Evolutionary conservation across 2,797 vertebrate species (phyloP).

Genomic region (Sardinella longiceps): DNA sequence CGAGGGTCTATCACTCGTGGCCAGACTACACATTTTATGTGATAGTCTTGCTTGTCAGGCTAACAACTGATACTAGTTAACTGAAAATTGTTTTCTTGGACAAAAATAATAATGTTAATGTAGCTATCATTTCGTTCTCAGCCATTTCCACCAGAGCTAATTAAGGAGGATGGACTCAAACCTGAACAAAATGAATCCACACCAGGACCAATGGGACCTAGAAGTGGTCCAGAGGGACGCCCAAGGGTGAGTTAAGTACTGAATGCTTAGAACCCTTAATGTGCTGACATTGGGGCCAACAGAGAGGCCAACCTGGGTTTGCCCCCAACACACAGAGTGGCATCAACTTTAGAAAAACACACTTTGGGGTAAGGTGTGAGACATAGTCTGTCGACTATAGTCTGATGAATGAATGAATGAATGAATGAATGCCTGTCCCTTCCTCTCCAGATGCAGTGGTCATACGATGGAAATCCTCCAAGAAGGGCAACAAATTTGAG

Average conservation of each 20-base stretch:
- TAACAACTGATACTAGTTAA: too few relatives aligned
- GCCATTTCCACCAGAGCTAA: neutral
- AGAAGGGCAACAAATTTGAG: neutral
- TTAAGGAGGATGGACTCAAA: neutral
- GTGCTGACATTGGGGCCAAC: neutral
- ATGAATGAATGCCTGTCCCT: neutral
- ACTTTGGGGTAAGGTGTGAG: neutral
- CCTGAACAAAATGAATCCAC: neutral
- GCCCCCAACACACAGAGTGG: neutral
- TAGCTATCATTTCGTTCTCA: neutral
- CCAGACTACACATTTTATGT: too few relatives aligned
- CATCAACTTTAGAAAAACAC: neutral
- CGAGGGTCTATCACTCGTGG: too few relatives aligned
- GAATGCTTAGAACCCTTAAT: neutral
- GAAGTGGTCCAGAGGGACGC: too few relatives aligned
- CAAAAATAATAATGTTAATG: too few relatives aligned
- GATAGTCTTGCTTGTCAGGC: too few relatives aligned
- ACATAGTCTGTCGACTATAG: neutral
- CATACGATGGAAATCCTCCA: neutral
- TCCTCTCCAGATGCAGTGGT: neutral
- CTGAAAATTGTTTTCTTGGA: too few relatives aligned
- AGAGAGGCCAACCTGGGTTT: neutral
- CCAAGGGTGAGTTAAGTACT: neutral
- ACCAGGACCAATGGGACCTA: neutral
- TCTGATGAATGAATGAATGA: constrained; percentile 5